These are phyloP conservation scores for Cheilosia vulpina DNA, from an alignment of 2,888 invertebrate species.

Conservation along the genomic window DNA sequence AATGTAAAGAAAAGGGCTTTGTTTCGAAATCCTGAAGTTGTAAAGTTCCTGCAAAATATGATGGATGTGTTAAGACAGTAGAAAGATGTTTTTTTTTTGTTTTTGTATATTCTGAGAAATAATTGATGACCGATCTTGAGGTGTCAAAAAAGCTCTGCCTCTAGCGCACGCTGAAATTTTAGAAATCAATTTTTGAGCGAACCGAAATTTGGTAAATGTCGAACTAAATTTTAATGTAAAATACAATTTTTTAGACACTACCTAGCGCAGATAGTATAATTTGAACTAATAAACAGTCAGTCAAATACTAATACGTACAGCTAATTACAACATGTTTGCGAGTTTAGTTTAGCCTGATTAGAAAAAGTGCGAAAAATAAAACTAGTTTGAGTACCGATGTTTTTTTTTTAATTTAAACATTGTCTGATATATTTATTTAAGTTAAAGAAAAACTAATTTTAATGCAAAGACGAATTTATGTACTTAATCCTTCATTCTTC, in stretches of 20 bases:
- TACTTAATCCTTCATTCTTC: constrained; percentile 79
- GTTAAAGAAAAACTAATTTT: neutral
- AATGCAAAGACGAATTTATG: constrained; percentile 2
- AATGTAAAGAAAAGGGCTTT: constrained; percentile 80
- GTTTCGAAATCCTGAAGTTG: constrained; percentile 81
- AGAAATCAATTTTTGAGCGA: no score
- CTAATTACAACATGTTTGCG: no score
- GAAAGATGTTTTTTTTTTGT: neutral
- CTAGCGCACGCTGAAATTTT: no score
- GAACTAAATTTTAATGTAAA: no score
- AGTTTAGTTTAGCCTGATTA: neutral
- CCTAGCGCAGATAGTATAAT: no score
- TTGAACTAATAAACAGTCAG: no score
- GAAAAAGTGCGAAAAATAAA: neutral
- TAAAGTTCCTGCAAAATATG: constrained; percentile 79
- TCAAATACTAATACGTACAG: no score
- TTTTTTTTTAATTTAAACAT: neutral
- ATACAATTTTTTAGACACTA: no score
- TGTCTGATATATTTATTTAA: no score
- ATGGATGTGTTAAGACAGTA: constrained; percentile 78
- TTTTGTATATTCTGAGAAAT: no score
- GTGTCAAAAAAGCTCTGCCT: no score
- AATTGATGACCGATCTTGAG: neutral
- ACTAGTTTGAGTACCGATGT: neutral
- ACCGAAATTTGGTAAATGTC: no score